Evolutionary conservation across 2,888 invertebrate genomes (phyloP).

Genomic region (Diaprepes abbreviatus): DNA sequence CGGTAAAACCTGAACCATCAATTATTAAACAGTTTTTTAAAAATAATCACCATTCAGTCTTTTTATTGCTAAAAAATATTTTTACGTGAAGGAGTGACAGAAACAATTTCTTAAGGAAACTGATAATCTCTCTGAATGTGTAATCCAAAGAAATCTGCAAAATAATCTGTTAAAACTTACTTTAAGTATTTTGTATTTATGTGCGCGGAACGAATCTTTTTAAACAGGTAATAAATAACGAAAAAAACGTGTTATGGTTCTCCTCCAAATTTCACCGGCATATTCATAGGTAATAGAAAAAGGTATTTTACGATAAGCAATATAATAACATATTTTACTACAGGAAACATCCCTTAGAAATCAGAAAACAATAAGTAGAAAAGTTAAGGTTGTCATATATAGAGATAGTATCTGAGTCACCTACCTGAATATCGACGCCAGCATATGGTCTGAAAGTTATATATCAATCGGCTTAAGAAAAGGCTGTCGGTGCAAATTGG

Average conservation of each 20-base stretch:
- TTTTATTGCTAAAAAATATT: too few species aligned
- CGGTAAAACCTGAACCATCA: too few species aligned
- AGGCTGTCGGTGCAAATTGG: conserved; percentile 24
- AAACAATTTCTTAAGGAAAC: too few species aligned
- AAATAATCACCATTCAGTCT: too few species aligned
- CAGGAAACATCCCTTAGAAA: conserved; percentile 15
- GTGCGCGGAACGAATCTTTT: too few species aligned
- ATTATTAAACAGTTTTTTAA: too few species aligned
- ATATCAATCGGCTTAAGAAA: conserved; percentile 23
- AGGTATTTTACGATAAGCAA: conserved; percentile 34
- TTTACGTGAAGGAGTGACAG: too few species aligned
- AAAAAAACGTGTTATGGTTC: background rate
- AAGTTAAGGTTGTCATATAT: conserved; percentile 22
- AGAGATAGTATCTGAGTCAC: conserved; percentile 2
- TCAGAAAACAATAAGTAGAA: conserved; percentile 4
- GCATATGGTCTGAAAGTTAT: conserved; percentile 18
- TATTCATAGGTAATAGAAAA: conserved; percentile 22
- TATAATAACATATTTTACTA: conserved; percentile 31
- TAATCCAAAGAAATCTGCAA: too few species aligned
- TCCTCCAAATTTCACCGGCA: background rate
- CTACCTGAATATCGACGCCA: conserved; percentile 25
- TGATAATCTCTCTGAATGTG: too few species aligned
- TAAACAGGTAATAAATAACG: too few species aligned
- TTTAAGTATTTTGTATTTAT: too few species aligned
- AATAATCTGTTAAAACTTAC: too few species aligned